A percentile compares a stretch with the other conserved stretches of the same genome.
Evolutionary conservation across 2,797 vertebrate genomes (phyloP).

Genomic region (Taenioides sp.): DNA sequence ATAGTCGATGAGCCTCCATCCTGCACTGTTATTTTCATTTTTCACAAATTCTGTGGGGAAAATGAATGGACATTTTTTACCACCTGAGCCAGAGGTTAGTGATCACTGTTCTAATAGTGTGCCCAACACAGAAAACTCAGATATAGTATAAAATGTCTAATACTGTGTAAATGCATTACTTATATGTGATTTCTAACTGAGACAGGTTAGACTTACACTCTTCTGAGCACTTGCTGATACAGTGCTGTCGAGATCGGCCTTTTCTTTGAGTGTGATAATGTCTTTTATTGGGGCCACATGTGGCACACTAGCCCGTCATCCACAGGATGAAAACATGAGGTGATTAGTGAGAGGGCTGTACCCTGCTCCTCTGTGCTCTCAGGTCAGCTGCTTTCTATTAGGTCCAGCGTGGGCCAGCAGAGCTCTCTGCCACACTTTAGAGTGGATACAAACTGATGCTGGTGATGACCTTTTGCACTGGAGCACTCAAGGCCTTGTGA

Average conservation of each 20-base stretch:
- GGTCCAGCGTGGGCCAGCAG: slow-evolving; percentile 39
- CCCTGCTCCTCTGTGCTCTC: slow-evolving; percentile 65
- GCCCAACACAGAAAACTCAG: no score
- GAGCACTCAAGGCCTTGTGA: slow-evolving; percentile 29
- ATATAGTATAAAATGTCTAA: no score
- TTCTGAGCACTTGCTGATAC: slow-evolving; percentile 51
- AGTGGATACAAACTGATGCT: slow-evolving; percentile 56
- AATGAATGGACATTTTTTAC: no score
- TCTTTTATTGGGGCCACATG: slow-evolving; percentile 72
- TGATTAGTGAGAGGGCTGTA: slow-evolving; percentile 61
- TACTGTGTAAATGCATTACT: neutral
- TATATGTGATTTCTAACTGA: neutral
- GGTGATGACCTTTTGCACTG: slow-evolving; percentile 47
- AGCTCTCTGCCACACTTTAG: slow-evolving; percentile 32
- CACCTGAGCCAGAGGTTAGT: no score
- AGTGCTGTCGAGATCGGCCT: slow-evolving; percentile 43
- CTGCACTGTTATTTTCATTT: no score
- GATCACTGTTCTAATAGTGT: no score
- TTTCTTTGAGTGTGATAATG: slow-evolving; percentile 44
- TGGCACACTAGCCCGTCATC: slow-evolving; percentile 59
- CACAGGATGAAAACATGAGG: slow-evolving; percentile 71
- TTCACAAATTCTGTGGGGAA: no score
- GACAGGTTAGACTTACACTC: slow-evolving; percentile 24
- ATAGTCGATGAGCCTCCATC: no score
- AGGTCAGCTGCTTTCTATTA: slow-evolving; percentile 77